Percentiles rank a stretch among this genome's conserved stretches.
phyloP scores from a whole-genome alignment of 37 sponge, comb jelly and placozoan species.

The Aplysina aerophoba region DNA sequence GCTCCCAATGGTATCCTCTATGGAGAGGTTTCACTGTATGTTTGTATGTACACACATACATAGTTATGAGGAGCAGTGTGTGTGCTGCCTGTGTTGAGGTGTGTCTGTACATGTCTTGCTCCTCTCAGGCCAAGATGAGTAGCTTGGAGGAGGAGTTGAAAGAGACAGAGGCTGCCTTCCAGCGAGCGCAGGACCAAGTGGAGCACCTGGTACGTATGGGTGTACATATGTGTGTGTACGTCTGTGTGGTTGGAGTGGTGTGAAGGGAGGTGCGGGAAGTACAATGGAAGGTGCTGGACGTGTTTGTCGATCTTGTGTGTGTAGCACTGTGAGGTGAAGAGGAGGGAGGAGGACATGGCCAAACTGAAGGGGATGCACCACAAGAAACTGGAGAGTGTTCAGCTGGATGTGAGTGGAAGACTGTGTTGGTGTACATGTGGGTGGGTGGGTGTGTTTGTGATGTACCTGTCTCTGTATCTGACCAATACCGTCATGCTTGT shows the following conservation, averaged over 20 bases:
- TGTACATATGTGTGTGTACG: background rate
- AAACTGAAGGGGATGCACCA: background rate
- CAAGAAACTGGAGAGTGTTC: constrained; percentile 7
- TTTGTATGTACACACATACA: too few relatives aligned
- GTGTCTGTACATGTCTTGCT: too few relatives aligned
- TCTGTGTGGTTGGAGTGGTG: background rate
- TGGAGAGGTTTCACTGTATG: too few relatives aligned
- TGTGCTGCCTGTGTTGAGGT: too few relatives aligned
- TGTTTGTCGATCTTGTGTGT: background rate
- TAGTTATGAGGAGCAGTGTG: too few relatives aligned
- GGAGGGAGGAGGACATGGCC: background rate
- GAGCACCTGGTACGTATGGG: constrained; percentile 45
- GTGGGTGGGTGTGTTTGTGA: constrained; percentile 20
- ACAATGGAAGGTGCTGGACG: too few relatives aligned
- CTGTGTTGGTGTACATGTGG: constrained; percentile 7
- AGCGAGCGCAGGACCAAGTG: constrained; percentile 19
- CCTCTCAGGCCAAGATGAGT: constrained; percentile 26
- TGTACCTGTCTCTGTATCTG: background rate
- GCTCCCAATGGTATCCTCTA: too few relatives aligned
- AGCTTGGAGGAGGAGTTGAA: constrained; percentile 49
- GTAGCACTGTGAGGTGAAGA: background rate
- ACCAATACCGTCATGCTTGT: background rate
- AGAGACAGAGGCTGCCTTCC: constrained; percentile 41
- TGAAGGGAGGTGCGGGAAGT: too few relatives aligned
- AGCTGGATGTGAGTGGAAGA: constrained; percentile 19